Percentiles rank a stretch among this genome's conserved stretches.
Conservation (phyloP, 2,797 vertebrate species). For the Chelon labrosus region DNA sequence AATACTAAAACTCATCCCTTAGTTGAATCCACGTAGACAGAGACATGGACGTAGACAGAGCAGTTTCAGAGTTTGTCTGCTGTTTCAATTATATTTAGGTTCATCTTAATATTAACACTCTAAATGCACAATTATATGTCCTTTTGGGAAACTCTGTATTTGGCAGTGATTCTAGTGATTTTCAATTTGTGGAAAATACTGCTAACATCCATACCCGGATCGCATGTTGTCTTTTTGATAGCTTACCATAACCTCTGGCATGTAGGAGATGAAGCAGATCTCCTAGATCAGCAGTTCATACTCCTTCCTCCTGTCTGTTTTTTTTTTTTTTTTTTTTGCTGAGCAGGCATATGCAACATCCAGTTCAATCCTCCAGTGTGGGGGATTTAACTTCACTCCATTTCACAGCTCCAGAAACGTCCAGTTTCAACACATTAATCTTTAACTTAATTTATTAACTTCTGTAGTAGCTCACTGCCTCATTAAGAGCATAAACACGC, state of each 20-base stretch:
- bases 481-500: neutral
- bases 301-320: conserved; percentile 11
- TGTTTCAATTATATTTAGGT: neutral
- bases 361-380: conserved; percentile 15
- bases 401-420: conserved; percentile 8
- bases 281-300: conserved; percentile 57
- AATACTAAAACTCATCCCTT: conserved; percentile 36
- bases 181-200: neutral
- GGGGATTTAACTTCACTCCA: conserved; percentile 30
- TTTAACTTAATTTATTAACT: neutral
- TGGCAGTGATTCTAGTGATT: conserved; percentile 1
- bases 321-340: conserved; percentile 38
- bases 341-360: conserved; percentile 46
- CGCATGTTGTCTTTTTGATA: conserved; percentile 26
- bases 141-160: neutral
- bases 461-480: neutral
- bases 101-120: neutral
- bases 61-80: neutral
- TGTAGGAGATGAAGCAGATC: conserved; percentile 40
- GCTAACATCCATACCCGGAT: conserved; percentile 8
- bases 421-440: conserved; percentile 1
- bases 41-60: conserved; percentile 16
- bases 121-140: neutral
- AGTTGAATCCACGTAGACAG: conserved; percentile 8
- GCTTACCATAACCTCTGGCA: conserved; percentile 36